Evolutionary conservation across 2,113 vertebrate species (phyloP), one percentile per base, ranked within the genome.

Genomic region (Gopherus evgoodei): DNA sequence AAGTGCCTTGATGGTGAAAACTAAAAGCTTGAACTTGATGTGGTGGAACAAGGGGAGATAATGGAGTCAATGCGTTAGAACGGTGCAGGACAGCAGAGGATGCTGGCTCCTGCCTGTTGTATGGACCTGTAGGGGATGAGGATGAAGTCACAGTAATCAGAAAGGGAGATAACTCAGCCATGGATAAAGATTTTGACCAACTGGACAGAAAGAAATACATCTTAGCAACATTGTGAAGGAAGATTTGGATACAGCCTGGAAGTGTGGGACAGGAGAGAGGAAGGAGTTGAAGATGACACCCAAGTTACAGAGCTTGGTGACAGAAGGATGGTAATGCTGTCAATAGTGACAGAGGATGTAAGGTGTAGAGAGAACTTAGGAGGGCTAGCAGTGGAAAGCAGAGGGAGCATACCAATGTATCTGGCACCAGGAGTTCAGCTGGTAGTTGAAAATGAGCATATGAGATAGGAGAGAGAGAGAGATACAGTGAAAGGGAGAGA

Each of bases 61-160:
- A 76, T 4, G 1, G 1, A 49, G 53, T 1, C 13, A 11, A 52
- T 0, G 0, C 29, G 35, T 83, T 88, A 25, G 72, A 56, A 12
- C 13, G 57, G 27, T 29, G 57, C 88, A n/a, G 72, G 76, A 78
- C 50, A 89, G 47, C 31, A 80, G 8, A 22, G 35, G 38, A 86
- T 88, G 24, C 6, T 44, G 12, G 57, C 57, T 59, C 13, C 59
- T 35, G 13, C 59, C 29, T 31, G 31, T 35, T 31, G 12, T 62
- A 16, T 62, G 59, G 59, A 31, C 14, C 35, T 81, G 14, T 31
- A 47, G 10, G 38, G 42, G 59, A 29, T 62, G 29, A 62, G 13
- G 29, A 31, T 62, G 29, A 62, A 16, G 59, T 31, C 31, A 62
- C 59, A 62, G 29, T 35, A 35, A 59, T 89, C 5, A 1, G 62